Evolutionary conservation across 2,888 invertebrate species (phyloP), one percentile per base, ranked within the genome.

Genomic region (Ceratothoa steindachneri): DNA sequence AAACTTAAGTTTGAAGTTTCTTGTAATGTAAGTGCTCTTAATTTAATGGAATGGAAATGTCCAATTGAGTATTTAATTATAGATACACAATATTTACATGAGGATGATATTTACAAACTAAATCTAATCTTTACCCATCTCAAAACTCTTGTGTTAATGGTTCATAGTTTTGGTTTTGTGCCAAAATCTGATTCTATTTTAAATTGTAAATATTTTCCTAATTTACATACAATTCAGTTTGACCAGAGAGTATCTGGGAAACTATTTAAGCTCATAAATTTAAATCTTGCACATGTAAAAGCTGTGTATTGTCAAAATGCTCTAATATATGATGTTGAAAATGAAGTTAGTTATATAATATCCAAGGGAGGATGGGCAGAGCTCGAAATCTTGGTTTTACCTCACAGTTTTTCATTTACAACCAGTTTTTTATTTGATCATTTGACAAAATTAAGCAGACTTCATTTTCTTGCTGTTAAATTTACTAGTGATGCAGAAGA

Each of bases 131-230:
- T 72, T 67, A n/a, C 67, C 27, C 65, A 67, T n/a, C 30, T 76
- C 12, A 76, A 76, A 12, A 76, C 73, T 2, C 30, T 76, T 9
- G 67, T 69, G 22, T 67, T 75, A 24, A 72, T 66, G 19, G 71
- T 75, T 69, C 53, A 66, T 28, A 75, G 75, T 41, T 75, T 69
- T 70, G 75, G 75, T 1, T 75, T 75, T 75, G 75, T 55, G 19
- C 55, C 55, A 75, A 9, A 53, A 65, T 24, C 15, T 30, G 22
- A 51, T 15, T 53, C 9, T 31, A n/a, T 27, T 24, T 30, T 28
- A 24, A 24, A 52, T 67, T 24, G 22, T 60, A 12, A 27, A 52
- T 30, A 73, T 5, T 76, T 76, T 51, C 70, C 72, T 1, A 41
- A 69, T 22, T 69, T 76, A 29, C 69, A 76, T 29, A 72, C 69